phyloP scores from a whole-genome alignment of 2,113 vertebrate genomes.

The Arenaria interpres region DNA sequence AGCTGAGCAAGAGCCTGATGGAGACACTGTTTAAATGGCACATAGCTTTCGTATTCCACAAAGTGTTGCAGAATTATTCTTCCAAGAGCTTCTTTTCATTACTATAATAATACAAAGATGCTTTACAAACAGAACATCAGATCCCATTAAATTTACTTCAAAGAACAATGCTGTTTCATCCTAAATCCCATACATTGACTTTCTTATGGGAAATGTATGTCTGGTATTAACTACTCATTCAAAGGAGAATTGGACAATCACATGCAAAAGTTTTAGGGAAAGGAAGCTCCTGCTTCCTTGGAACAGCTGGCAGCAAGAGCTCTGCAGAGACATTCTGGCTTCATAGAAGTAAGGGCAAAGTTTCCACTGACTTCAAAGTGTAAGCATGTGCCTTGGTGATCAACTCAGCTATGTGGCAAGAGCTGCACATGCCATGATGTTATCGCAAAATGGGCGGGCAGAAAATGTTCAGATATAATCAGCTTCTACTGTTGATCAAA shows the following conservation, averaged over 20 bases:
- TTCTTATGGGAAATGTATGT: background rate
- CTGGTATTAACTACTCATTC: background rate
- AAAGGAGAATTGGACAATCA: background rate
- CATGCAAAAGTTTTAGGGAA: background rate
- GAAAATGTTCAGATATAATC: background rate
- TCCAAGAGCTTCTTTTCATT: background rate
- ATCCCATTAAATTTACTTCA: background rate
- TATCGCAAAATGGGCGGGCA: background rate
- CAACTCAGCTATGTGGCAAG: background rate
- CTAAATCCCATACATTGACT: background rate
- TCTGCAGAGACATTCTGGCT: background rate
- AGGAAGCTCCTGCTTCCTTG: background rate
- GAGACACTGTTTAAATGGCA: background rate
- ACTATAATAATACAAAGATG: background rate
- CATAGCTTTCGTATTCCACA: background rate
- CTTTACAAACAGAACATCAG: background rate
- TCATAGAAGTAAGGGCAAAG: background rate
- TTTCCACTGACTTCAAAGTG: background rate
- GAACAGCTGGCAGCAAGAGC: background rate
- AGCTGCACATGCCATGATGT: background rate
- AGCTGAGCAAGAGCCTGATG: background rate
- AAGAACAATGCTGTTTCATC: background rate
- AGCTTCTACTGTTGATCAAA: background rate
- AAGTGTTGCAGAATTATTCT: background rate
- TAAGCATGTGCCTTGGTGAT: background rate